A percentile compares a stretch with the other conserved stretches of the same genome.
Evolutionary conservation across 2,797 vertebrate species (phyloP).

Genomic region (Anomalospiza imberbis): DNA sequence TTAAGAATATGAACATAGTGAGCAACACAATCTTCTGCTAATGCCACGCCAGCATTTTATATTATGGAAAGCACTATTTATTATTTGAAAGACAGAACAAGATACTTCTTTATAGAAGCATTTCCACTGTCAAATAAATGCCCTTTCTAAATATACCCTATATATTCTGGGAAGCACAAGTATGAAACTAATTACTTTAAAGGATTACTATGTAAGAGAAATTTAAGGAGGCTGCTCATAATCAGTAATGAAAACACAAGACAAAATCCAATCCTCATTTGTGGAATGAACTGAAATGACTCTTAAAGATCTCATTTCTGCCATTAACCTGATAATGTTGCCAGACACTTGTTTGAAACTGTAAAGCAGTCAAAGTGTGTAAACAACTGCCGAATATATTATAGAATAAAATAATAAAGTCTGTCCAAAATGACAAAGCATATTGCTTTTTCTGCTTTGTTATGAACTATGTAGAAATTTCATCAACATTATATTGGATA

Average conservation of each 20-base stretch:
- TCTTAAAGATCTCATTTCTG: neutral
- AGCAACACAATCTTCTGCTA: neutral
- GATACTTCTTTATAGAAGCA: neutral
- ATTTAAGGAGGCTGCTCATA: neutral
- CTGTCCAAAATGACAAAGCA: neutral
- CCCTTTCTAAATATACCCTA: neutral
- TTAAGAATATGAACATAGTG: neutral
- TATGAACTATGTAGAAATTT: neutral
- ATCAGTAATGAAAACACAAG: neutral
- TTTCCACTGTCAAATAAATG: neutral
- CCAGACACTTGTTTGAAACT: neutral
- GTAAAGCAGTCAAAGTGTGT: neutral
- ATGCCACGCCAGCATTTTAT: neutral
- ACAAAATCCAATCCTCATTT: neutral
- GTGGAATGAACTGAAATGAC: neutral
- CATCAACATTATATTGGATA: neutral
- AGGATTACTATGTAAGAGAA: neutral
- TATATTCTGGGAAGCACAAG: slow-evolving; percentile 13
- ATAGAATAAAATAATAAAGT: slow-evolving; percentile 20
- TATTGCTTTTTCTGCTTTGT: neutral
- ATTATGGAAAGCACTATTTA: slow-evolving; percentile 33
- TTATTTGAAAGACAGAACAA: slow-evolving; percentile 1
- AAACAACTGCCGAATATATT: neutral
- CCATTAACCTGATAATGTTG: neutral
- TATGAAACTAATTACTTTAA: slow-evolving; percentile 17